Evolutionary conservation across 2,113 vertebrate species (phyloP), one percentile per base, ranked within the genome.

Genomic region (Ginglymostoma cirratum): DNA sequence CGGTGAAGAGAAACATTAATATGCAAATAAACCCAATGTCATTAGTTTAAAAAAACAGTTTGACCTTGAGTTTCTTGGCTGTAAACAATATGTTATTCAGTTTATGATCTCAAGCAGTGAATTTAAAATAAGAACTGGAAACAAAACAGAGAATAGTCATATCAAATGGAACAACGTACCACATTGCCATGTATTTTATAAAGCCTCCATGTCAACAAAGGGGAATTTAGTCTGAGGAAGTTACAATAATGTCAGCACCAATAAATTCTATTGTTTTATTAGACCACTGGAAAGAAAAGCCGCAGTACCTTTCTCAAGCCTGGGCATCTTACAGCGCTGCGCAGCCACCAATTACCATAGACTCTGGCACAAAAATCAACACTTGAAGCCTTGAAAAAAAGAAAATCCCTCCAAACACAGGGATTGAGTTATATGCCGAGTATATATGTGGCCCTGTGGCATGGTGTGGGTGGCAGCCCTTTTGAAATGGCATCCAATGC

Each of bases 51-150:
- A 45, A 69, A 95, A 95, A 72, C 67, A 48, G 94, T 17, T 27
- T 95, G 94, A 95, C 94, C 94, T 95, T 95, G 94, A 34, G 69
- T 45, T 72, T 72, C 45, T 42, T 72, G 69, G 69, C 12, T 52
- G 67, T 95, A 95, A 95, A 95, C 94, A 95, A 72, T 72, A 66
- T 93, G 67, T 95, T 95, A 34, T 72, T 95, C 67, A 76, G 45
- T 45, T 45, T 34, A 52, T 2, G 24, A 76, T 72, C 38, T 48
- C 66, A 95, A 95, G 42, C 67, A 8, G 69, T 76, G 94, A 72
- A 76, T 95, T 48, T 48, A 48, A 61, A 61, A 76, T 52, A 34
- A 72, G 5, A 95, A 45, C 27, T 34, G 8, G 27, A 45, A 70
- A 27, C 67, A 70, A 95, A 95, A 38, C 55, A 66, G 34, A 21